Percentiles rank a stretch among this genome's conserved stretches.
Evolutionary conservation across 2,888 invertebrate genomes (phyloP).

Genomic region (Baccha elongata): DNA sequence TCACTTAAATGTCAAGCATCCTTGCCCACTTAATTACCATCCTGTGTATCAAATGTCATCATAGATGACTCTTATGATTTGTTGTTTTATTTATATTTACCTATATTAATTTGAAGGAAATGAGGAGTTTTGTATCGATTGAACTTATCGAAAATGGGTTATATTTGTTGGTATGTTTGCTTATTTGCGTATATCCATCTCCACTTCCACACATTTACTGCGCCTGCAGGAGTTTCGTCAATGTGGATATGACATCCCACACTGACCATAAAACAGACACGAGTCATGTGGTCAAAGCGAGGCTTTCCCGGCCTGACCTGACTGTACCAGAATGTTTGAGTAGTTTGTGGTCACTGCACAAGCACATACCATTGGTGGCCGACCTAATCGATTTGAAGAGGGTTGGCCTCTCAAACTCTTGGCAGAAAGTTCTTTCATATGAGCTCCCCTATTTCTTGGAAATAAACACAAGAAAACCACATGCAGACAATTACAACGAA

Average conservation of each 20-base stretch:
- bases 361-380: conserved; percentile 16
- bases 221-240: conserved; percentile 10
- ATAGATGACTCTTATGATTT: conserved; percentile 2
- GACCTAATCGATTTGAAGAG: conserved; percentile 50
- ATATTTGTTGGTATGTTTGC: not conserved
- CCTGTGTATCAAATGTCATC: conserved; percentile 30
- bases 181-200: conserved; percentile 9
- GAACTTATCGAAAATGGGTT: conserved; percentile 23
- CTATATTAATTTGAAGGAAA: conserved; percentile 53
- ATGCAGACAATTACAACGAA: conserved; percentile 42
- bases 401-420: not conserved
- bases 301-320: conserved; percentile 20
- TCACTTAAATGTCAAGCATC: conserved; percentile 5
- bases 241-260: conserved; percentile 64
- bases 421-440: not conserved
- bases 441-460: conserved; percentile 16
- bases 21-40: not conserved
- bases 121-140: conserved; percentile 54
- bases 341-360: conserved; percentile 63
- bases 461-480: conserved; percentile 47
- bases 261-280: conserved; percentile 63
- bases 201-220: conserved; percentile 29
- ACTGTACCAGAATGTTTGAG: conserved; percentile 57
- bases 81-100: conserved; percentile 8
- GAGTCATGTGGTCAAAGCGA: conserved; percentile 49